Evolutionary conservation across 2,797 vertebrate species (phyloP).

Genomic region (Macroramphosus scolopax): DNA sequence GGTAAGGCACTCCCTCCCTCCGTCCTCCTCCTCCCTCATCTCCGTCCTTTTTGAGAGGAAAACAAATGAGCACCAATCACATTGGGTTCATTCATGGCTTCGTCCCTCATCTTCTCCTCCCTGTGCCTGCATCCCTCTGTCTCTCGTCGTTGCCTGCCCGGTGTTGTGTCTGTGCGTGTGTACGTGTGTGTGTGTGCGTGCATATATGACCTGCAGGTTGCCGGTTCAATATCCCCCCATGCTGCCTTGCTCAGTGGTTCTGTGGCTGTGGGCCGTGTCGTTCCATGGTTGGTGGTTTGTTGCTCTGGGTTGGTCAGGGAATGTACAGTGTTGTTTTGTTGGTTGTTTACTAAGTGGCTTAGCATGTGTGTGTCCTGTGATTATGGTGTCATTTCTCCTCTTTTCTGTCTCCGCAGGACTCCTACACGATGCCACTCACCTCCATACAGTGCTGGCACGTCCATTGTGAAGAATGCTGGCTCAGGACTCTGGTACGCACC

Average conservation of each 20-base stretch:
- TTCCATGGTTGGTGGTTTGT: constrained; percentile 60
- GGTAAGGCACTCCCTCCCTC: constrained; percentile 79
- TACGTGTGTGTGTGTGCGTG: constrained; percentile 16
- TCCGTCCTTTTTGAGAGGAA: constrained; percentile 58
- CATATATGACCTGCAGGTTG: constrained; percentile 40
- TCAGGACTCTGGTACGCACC: constrained; percentile 91
- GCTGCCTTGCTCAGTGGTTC: constrained; percentile 68
- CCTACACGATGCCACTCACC: constrained; percentile 96
- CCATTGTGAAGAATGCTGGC: constrained; percentile 99
- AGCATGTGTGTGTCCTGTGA: neutral
- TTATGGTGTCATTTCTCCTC: constrained; percentile 1
- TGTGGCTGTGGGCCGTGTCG: constrained; percentile 68
- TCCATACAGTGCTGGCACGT: constrained; percentile 99
- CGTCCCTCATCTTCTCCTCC: constrained; percentile 47
- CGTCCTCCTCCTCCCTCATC: constrained; percentile 31
- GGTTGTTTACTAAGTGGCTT: neutral
- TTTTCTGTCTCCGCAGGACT: constrained; percentile 78
- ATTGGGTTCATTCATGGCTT: constrained; percentile 44
- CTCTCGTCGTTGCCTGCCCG: constrained; percentile 61
- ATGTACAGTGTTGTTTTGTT: constrained; percentile 12
- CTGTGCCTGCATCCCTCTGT: constrained; percentile 55
- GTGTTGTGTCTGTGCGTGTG: constrained; percentile 44
- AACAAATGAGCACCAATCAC: constrained; percentile 40
- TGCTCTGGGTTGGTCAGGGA: constrained; percentile 44
- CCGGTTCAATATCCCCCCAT: constrained; percentile 42